phyloP scores from a whole-genome alignment of 2,797 vertebrate species.

The Sebastes wilsoni region DNA sequence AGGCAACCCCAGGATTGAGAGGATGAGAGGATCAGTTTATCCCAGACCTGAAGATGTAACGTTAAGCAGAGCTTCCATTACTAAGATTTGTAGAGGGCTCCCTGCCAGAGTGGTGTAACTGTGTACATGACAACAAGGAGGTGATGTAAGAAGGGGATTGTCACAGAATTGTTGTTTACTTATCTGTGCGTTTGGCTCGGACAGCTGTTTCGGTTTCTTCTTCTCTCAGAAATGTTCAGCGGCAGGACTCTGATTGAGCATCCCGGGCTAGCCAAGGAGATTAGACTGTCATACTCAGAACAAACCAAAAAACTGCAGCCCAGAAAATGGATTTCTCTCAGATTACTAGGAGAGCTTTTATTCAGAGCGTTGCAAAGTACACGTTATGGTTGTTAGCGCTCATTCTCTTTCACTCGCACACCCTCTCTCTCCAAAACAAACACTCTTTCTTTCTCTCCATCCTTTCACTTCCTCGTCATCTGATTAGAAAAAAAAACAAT shows the following conservation, averaged over 20 bases:
- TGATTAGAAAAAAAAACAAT: slow-evolving; percentile 22
- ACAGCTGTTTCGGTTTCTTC: slow-evolving; percentile 40
- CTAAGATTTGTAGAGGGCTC: slow-evolving; percentile 8
- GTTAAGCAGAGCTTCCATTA: not conserved
- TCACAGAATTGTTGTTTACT: slow-evolving; percentile 26
- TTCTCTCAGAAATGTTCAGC: slow-evolving; percentile 24
- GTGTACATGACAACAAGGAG: slow-evolving; percentile 16
- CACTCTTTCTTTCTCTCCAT: slow-evolving; percentile 2
- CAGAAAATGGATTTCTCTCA: slow-evolving; percentile 67
- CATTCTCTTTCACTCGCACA: slow-evolving; percentile 41
- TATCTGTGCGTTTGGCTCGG: slow-evolving; percentile 28
- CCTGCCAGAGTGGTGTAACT: slow-evolving; percentile 4
- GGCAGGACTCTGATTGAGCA: slow-evolving; percentile 47
- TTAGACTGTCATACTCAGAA: slow-evolving; percentile 39
- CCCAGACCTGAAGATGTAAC: slow-evolving; percentile 5
- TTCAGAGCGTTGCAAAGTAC: slow-evolving; percentile 76
- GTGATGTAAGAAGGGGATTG: slow-evolving; percentile 62
- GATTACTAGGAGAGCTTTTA: slow-evolving; percentile 75
- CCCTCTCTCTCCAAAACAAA: slow-evolving; percentile 17
- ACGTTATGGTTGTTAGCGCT: slow-evolving; percentile 63
- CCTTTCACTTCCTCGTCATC: slow-evolving; percentile 10
- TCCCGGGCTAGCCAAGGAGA: slow-evolving; percentile 27
- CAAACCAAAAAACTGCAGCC: slow-evolving; percentile 42
- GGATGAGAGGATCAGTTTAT: not conserved
- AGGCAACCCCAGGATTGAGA: slow-evolving; percentile 2